phyloP scores from a whole-genome alignment of 2,888 invertebrate genomes.

The Agrypnus murinus region DNA sequence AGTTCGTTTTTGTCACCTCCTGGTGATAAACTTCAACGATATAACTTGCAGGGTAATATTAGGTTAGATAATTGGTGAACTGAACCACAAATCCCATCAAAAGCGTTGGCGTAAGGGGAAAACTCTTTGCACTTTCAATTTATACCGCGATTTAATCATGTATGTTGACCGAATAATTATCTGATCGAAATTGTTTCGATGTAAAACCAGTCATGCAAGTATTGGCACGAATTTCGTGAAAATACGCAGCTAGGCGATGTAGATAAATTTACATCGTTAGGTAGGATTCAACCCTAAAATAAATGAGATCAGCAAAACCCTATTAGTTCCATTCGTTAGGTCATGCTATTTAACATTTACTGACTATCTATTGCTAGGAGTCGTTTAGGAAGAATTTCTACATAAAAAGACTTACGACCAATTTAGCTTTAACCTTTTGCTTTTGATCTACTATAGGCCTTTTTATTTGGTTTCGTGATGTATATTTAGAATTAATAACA shows the following conservation, averaged over 20 bases:
- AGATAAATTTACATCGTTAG: constrained; percentile 44
- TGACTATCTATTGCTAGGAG: neutral
- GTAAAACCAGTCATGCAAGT: constrained; percentile 42
- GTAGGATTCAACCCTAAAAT: constrained; percentile 44
- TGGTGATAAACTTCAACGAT: neutral
- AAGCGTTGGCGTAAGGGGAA: constrained; percentile 28
- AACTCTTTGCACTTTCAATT: constrained; percentile 40
- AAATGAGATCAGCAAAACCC: constrained; percentile 43
- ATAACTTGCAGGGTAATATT: constrained; percentile 16
- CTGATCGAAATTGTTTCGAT: constrained; percentile 41
- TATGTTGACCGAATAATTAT: constrained; percentile 42
- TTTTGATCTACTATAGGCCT: no score
- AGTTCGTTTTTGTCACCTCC: constrained; percentile 14
- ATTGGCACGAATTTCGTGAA: constrained; percentile 41
- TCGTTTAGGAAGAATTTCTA: no score
- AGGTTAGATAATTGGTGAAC: constrained; percentile 37
- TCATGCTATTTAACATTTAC: constrained; percentile 37
- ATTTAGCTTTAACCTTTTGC: no score
- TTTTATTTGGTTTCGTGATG: no score
- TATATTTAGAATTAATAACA: no score
- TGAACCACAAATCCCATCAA: constrained; percentile 36
- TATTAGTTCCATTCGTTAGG: constrained; percentile 44
- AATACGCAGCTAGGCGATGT: constrained; percentile 39
- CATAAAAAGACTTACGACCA: no score
- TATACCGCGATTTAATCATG: constrained; percentile 36